These are phyloP conservation scores for Drosophila seclusa DNA, from an alignment of 2,888 invertebrate genomes.

Conservation along the genomic window DNA sequence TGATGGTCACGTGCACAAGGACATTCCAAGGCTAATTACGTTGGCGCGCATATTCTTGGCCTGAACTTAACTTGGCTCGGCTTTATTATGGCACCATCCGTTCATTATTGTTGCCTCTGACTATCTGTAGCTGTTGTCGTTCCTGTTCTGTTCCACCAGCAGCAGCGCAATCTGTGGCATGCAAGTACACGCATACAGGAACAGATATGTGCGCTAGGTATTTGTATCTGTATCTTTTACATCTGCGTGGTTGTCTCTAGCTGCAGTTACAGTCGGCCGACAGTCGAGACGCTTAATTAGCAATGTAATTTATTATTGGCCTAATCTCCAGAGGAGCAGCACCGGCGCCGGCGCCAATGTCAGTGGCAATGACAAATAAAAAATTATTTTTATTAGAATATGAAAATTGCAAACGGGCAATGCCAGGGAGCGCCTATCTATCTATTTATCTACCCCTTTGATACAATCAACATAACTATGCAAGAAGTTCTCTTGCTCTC, in stretches of 20 bases:
- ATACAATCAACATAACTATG: conserved; percentile 66
- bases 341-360: conserved; percentile 46
- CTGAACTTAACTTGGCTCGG: conserved; percentile 36
- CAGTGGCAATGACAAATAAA: conserved; percentile 73
- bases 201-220: conserved; percentile 17
- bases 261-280: conserved; percentile 30
- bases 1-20: conserved; percentile 79
- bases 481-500: conserved; percentile 1
- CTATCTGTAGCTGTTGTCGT: conserved; percentile 14
- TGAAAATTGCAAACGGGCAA: conserved; percentile 41
- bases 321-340: conserved; percentile 61
- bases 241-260: conserved; percentile 72
- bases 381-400: conserved; percentile 74
- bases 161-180: conserved; percentile 63
- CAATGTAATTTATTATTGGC: conserved; percentile 75
- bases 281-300: conserved; percentile 70
- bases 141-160: conserved; percentile 15
- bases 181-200: conserved; percentile 28
- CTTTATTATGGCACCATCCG: conserved; percentile 62
- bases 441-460: conserved; percentile 49
- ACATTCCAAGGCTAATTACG: conserved; percentile 81
- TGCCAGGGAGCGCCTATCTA: conserved; percentile 33
- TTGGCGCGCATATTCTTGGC: conserved; percentile 57
- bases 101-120: conserved; percentile 61
- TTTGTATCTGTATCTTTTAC: conserved; percentile 64